phyloP scores from a whole-genome alignment of 2,888 invertebrate species.

The Amphipoea lucens region DNA sequence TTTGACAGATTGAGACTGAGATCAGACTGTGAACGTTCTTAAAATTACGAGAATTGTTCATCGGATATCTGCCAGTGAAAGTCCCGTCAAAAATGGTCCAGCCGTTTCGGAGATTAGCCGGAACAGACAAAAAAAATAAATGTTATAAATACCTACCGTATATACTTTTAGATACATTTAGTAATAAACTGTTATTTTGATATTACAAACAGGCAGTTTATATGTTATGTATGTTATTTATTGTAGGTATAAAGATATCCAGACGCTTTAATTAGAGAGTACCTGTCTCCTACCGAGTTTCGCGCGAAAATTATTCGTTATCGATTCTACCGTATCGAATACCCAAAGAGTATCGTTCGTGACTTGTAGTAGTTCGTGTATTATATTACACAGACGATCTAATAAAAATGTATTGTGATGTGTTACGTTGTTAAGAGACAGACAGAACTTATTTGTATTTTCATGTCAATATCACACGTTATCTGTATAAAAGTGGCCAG shows the following conservation, averaged over 20 bases:
- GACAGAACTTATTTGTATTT: neutral
- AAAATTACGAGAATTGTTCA: too few relatives aligned
- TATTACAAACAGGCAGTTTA: neutral
- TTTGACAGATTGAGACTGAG: too few relatives aligned
- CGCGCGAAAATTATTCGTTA: slow-evolving; percentile 34
- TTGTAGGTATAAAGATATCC: neutral
- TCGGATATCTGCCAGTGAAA: too few relatives aligned
- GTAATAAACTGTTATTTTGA: neutral
- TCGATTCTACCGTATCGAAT: slow-evolving; percentile 47
- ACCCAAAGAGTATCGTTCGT: slow-evolving; percentile 44
- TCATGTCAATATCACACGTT: neutral
- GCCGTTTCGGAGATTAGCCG: neutral
- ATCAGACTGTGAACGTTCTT: too few relatives aligned
- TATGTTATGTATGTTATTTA: too few relatives aligned
- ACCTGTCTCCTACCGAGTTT: neutral
- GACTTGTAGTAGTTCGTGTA: slow-evolving; percentile 51
- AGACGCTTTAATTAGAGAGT: slow-evolving; percentile 7
- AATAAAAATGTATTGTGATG: slow-evolving; percentile 25
- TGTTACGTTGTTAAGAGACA: slow-evolving; percentile 2
- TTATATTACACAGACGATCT: slow-evolving; percentile 30
- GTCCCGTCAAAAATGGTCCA: neutral
- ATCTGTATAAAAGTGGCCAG: neutral
- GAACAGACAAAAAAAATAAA: neutral
- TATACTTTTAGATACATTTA: neutral
- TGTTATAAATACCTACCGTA: neutral